These are phyloP conservation scores for Hippocampus mohnikei DNA, from an alignment of 2,113 vertebrate genomes.

Conservation along the genomic window DNA sequence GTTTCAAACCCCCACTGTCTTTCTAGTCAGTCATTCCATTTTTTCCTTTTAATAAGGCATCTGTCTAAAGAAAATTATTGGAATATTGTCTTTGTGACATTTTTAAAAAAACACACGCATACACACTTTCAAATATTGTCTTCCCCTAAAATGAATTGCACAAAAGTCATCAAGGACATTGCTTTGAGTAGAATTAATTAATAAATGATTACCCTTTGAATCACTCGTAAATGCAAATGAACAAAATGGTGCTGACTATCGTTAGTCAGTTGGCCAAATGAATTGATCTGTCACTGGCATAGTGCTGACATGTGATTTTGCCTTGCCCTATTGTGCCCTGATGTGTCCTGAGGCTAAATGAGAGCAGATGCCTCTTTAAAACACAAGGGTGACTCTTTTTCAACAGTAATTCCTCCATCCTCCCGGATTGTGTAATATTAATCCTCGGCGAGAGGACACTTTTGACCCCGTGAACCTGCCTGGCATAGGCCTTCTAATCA, in stretches of 20 bases:
- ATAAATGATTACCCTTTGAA: neutral
- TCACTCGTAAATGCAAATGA: neutral
- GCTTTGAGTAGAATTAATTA: neutral
- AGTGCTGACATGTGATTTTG: conserved; percentile 44
- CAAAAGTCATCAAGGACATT: neutral
- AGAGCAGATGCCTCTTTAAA: conserved; percentile 62
- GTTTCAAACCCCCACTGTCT: too few relatives aligned
- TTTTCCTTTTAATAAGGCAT: too few relatives aligned
- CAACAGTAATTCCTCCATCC: conserved; percentile 23
- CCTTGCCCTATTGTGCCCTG: conserved; percentile 32
- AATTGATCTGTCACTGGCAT: conserved; percentile 6
- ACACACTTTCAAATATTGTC: neutral
- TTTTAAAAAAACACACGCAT: too few relatives aligned
- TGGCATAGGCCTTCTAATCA: conserved; percentile 61
- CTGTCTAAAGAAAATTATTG: neutral
- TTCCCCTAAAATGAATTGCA: neutral
- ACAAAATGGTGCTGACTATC: neutral
- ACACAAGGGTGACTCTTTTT: conserved; percentile 35
- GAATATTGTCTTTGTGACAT: neutral
- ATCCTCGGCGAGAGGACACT: conserved; percentile 48
- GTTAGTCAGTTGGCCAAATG: neutral
- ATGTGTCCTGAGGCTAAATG: conserved; percentile 58
- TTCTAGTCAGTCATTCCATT: too few relatives aligned
- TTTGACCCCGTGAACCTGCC: conserved; percentile 52
- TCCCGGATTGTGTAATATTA: conserved; percentile 40